Percentiles rank a stretch among this genome's conserved stretches.
phyloP scores from a whole-genome alignment of 2,888 invertebrate genomes.

The Tenthredo amoena region DNA sequence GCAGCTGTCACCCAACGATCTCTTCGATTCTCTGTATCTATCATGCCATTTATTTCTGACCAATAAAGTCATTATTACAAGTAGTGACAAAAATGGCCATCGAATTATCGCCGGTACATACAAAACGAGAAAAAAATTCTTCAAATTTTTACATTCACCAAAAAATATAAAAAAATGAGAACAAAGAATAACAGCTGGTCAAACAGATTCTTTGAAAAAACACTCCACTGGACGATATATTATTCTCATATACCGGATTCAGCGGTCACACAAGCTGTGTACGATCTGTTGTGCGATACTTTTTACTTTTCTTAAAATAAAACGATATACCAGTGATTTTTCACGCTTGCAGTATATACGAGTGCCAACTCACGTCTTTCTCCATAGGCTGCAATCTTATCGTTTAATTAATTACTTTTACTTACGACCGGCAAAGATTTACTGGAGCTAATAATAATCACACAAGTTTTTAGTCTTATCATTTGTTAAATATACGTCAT shows the following conservation, averaged over 20 bases:
- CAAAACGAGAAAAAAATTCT: background rate
- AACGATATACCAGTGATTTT: background rate
- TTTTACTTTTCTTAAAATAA: constrained; percentile 30
- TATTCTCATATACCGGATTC: background rate
- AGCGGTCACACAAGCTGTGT: background rate
- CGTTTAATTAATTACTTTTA: background rate
- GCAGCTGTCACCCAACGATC: constrained; percentile 41
- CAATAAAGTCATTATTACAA: background rate
- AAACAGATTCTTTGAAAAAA: background rate
- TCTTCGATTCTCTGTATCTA: constrained; percentile 17
- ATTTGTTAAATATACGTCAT: background rate
- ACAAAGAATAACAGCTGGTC: background rate
- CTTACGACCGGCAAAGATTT: background rate
- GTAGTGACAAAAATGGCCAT: background rate
- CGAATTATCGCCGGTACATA: background rate
- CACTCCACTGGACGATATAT: background rate
- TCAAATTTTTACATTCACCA: background rate
- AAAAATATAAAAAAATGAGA: background rate
- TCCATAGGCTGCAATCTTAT: background rate
- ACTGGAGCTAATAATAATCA: background rate
- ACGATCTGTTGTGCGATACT: background rate
- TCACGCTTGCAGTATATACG: background rate
- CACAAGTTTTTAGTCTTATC: constrained; percentile 19
- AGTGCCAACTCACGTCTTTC: background rate
- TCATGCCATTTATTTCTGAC: background rate